Conservation (phyloP, 2,888 invertebrate species). For the Papilio elwesi region DNA sequence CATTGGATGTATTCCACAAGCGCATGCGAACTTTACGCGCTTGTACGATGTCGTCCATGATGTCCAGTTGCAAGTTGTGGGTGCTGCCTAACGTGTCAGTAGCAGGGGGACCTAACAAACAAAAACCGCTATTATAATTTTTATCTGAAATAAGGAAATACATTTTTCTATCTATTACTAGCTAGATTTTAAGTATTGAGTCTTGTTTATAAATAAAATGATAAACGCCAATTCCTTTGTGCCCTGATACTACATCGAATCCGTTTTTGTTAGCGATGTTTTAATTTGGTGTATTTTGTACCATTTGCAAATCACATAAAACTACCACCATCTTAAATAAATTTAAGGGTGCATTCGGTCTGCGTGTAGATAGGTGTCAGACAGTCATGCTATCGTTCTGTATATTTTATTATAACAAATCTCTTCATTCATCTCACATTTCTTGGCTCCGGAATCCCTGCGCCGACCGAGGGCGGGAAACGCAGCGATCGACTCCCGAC, state of each 20-base stretch:
- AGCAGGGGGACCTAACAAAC: constrained; percentile 86
- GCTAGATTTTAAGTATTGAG: no score
- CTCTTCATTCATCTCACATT: constrained; percentile 67
- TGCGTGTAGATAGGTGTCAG: no score
- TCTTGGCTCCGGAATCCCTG: constrained; percentile 72
- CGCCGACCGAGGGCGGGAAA: constrained; percentile 85
- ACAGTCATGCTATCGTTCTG: no score
- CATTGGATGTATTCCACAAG: constrained; percentile 92
- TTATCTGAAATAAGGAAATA: background rate
- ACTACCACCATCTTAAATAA: background rate
- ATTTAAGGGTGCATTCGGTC: no score
- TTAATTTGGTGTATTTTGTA: no score
- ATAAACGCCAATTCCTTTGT: no score
- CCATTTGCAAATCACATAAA: no score
- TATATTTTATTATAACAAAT: no score
- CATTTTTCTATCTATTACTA: background rate
- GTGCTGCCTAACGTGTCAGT: constrained; percentile 89
- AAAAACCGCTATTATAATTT: background rate
- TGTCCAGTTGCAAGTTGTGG: constrained; percentile 92
- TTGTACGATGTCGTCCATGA: constrained; percentile 94
- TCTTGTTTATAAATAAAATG: no score
- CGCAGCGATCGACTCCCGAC: constrained; percentile 92
- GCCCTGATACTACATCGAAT: no score
- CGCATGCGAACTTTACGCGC: constrained; percentile 93
- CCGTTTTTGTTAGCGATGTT: no score